Evolutionary conservation across 2,797 vertebrate species (phyloP).

Genomic region (Notoglanidium macrostoma): DNA sequence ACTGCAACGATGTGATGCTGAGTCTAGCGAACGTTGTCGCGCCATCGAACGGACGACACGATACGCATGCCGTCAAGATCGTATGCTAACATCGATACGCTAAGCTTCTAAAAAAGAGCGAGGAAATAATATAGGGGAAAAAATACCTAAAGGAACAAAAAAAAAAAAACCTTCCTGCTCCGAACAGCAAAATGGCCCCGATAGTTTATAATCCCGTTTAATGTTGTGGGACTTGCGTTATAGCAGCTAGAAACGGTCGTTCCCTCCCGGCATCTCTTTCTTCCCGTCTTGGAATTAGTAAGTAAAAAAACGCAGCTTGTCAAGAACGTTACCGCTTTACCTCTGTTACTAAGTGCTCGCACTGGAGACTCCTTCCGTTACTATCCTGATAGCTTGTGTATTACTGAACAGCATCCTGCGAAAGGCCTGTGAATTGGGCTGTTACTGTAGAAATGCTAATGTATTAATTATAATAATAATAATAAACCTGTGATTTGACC

Average conservation of each 20-base stretch:
- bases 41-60: no score
- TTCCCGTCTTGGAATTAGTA: background rate
- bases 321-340: background rate
- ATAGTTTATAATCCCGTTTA: background rate
- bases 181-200: no score
- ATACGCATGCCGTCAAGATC: no score
- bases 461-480: background rate
- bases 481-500: background rate
- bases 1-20: no score
- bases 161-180: background rate
- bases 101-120: no score
- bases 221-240: background rate
- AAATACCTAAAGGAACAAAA: background rate
- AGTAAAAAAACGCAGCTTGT: background rate
- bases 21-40: background rate
- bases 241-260: background rate
- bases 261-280: background rate
- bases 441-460: background rate
- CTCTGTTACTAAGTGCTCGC: background rate
- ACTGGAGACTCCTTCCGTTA: background rate
- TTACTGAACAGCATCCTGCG: background rate
- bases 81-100: no score
- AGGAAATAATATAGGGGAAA: no score
- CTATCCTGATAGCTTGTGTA: background rate
- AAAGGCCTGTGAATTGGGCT: background rate